A percentile compares a stretch with the other conserved stretches of the same genome.
phyloP scores from a whole-genome alignment of 2,888 invertebrate genomes.

The Sphaerophoria rueppellii region DNA sequence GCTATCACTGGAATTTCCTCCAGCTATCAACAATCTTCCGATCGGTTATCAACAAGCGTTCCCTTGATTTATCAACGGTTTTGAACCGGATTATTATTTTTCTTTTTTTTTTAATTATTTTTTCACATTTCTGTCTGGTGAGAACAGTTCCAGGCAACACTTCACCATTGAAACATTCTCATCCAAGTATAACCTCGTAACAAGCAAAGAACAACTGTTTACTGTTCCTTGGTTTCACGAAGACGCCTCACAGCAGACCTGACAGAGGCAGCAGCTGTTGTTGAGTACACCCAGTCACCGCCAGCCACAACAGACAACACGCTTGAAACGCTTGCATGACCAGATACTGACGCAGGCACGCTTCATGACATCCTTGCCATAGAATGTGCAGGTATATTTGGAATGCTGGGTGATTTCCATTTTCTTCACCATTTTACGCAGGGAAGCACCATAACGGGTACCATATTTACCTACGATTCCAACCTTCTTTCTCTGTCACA shows the following conservation, averaged over 20 bases:
- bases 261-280: constrained; percentile 98
- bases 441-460: constrained; percentile 99
- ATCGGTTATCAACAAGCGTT: too few species aligned
- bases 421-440: constrained; percentile 99
- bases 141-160: constrained; percentile 34
- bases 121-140: constrained; percentile 41
- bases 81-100: too few species aligned
- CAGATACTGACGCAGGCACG: constrained; percentile 98
- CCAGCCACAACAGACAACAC: constrained; percentile 98
- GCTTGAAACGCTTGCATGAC: constrained; percentile 98
- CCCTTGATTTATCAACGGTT: too few species aligned
- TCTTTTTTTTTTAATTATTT: constrained; percentile 34
- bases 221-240: constrained; percentile 88
- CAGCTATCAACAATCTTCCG: too few species aligned
- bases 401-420: constrained; percentile 99
- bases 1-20: too few species aligned
- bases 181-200: constrained; percentile 53
- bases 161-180: constrained; percentile 34
- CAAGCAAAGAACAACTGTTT: constrained; percentile 74
- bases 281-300: constrained; percentile 99
- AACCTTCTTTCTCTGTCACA: constrained; percentile 99
- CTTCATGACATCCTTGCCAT: constrained; percentile 99
- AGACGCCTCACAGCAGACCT: constrained; percentile 98
- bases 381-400: constrained; percentile 99
- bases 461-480: constrained; percentile 99